Evolutionary conservation across 2,113 vertebrate species (phyloP).

Genomic region (Poeciliopsis occidentalis): DNA sequence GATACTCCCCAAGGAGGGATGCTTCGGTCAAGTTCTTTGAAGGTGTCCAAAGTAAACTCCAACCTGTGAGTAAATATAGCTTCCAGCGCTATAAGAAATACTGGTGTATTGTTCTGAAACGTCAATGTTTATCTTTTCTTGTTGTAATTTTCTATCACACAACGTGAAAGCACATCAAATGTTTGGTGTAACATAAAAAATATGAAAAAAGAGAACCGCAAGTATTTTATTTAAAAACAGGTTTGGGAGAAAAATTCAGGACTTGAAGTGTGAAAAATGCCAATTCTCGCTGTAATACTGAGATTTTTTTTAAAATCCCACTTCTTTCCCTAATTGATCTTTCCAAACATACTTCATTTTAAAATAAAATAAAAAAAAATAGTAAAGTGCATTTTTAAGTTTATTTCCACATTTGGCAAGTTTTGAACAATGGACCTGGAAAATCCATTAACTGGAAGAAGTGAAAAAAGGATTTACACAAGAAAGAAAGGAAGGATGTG

Average conservation of each 20-base stretch:
- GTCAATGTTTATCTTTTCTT: neutral
- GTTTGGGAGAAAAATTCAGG: too few relatives aligned
- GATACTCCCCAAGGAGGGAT: constrained; percentile 7
- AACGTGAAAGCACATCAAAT: neutral
- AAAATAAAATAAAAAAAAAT: neutral
- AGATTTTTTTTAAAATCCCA: neutral
- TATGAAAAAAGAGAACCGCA: too few relatives aligned
- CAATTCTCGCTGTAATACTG: neutral
- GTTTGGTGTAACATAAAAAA: neutral
- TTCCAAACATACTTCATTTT: neutral
- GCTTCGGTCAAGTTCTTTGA: neutral
- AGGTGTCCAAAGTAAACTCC: neutral
- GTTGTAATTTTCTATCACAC: neutral
- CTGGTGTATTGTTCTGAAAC: neutral
- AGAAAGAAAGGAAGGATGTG: too few relatives aligned
- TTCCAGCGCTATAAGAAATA: neutral
- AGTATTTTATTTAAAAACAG: neutral
- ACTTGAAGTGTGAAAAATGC: neutral
- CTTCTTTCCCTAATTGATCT: neutral
- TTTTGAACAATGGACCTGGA: neutral
- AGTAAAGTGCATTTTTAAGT: neutral
- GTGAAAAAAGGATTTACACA: too few relatives aligned
- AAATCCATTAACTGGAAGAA: neutral
- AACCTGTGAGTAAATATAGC: neutral
- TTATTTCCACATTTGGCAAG: neutral